Conservation (phyloP, 2,113 vertebrate species). For the Ceyx melanurus region DNA sequence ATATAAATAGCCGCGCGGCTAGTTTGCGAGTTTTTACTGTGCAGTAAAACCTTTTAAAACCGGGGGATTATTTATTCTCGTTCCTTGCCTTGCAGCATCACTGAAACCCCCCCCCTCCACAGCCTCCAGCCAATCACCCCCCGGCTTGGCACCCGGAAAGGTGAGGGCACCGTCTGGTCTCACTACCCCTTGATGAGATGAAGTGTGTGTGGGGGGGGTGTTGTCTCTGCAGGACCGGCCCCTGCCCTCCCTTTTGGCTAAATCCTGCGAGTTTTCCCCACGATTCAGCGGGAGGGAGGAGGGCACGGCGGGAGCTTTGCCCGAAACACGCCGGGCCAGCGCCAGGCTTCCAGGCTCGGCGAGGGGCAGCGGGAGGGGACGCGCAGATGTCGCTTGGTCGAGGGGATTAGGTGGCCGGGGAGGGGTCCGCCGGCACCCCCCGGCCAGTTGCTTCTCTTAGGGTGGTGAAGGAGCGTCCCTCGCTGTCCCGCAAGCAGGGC, state of each 20-base stretch:
- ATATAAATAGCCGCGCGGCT: not conserved
- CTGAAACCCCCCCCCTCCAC: not conserved
- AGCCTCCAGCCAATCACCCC: not conserved
- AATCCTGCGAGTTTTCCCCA: not conserved
- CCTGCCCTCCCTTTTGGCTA: not conserved
- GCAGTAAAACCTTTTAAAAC: constrained; percentile 73
- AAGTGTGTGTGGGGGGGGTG: not conserved
- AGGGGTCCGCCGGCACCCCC: not conserved
- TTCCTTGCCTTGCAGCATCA: constrained; percentile 36
- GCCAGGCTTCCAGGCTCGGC: not conserved
- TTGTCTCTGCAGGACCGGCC: not conserved
- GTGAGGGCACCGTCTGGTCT: not conserved
- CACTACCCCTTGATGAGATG: not conserved
- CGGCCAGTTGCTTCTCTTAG: not conserved
- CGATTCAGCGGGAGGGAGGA: not conserved
- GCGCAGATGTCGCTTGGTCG: not conserved
- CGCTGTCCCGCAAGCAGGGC: not conserved
- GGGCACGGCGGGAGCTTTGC: not conserved
- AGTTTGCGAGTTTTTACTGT: constrained; percentile 64
- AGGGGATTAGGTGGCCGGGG: not conserved
- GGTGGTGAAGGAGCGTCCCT: not conserved
- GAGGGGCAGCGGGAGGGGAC: not conserved
- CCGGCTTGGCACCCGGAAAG: not conserved
- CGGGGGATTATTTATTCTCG: constrained; percentile 30
- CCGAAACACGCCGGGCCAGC: not conserved